Base-by-base conservation (phyloP, 64 coral and sea anemone species). In the Dendrophyllia cribrosa region DNA sequence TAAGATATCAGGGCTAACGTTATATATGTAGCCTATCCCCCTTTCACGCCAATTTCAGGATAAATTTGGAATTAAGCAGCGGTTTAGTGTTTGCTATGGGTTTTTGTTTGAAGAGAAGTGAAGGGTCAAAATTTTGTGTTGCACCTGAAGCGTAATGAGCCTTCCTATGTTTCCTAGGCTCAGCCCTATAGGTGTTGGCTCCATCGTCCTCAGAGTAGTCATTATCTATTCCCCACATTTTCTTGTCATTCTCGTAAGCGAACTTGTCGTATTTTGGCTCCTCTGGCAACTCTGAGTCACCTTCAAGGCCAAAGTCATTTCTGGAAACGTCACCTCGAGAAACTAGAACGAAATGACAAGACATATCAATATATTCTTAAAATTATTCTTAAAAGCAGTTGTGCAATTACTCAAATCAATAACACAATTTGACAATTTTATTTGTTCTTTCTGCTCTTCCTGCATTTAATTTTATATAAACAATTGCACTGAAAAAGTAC, bases 241-340 rank as follows among this genome's bases (percentile, higher is more conserved):
- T 68, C 80, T 66, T 84, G 58, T 84, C 61, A 66, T 63, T 84
- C 63, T 84, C 80, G 20, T 67, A 84, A 23, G 80, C 80, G 45
- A 84, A 84, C 62, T 84, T 84, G 80, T 84, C 80, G 22, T 84
- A 68, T 66, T 51, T 67, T 50, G 80, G 80, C 17, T 84, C 80
- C 4, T 84, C 46, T 67, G 80, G 80, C 45, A 84, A 34, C 34
- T 34, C 34, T 34, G 34, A 84, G 8, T 84, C 63, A 50, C 67
- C 80, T 12, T 67, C 62, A 1, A 59, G 62, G 19, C 3, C 45
- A 62, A 47, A 84, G 21, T 84, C 62, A 68, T 84, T 84, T 84
- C 80, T 84, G 9, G 45, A 34, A 24, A 67, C 43, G 6, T 68
- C 80, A 47, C 62, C 62, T 48, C 43, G 80, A 1, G 80, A 80